Conservation (phyloP, 2,888 invertebrate species). For the Mesoligia furuncula region DNA sequence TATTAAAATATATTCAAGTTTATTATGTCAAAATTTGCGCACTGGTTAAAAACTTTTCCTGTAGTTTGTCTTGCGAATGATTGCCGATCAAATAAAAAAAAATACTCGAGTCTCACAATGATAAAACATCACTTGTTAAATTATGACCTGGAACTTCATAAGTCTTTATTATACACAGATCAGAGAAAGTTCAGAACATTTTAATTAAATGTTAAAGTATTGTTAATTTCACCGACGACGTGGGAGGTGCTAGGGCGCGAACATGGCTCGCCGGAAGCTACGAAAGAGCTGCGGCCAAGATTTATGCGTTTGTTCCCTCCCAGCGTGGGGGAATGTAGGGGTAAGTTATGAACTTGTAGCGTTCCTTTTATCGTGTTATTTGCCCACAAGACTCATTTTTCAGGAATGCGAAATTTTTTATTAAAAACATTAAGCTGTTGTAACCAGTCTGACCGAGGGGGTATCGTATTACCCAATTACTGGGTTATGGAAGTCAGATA, state of each 20-base stretch:
- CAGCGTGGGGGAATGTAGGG: constrained; percentile 22
- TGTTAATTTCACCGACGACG: constrained; percentile 74
- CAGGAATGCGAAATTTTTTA: not conserved
- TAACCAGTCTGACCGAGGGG: no score
- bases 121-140: not conserved
- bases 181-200: constrained; percentile 35
- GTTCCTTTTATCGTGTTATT: constrained; percentile 12
- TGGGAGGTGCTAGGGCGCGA: constrained; percentile 68
- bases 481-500: no score
- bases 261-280: constrained; percentile 67
- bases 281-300: constrained; percentile 75
- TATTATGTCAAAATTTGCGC: no score
- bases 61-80: no score
- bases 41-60: no score
- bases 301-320: constrained; percentile 73
- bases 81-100: no score
- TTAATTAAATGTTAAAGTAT: constrained; percentile 77
- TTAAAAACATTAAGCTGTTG: not conserved
- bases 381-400: not conserved
- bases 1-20: no score
- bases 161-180: constrained; percentile 13
- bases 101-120: not conserved
- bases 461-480: no score
- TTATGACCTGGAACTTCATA: not conserved
- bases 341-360: constrained; percentile 51